Base-by-base conservation (phyloP, 2,113 vertebrate genomes). In the Scomber scombrus region DNA sequence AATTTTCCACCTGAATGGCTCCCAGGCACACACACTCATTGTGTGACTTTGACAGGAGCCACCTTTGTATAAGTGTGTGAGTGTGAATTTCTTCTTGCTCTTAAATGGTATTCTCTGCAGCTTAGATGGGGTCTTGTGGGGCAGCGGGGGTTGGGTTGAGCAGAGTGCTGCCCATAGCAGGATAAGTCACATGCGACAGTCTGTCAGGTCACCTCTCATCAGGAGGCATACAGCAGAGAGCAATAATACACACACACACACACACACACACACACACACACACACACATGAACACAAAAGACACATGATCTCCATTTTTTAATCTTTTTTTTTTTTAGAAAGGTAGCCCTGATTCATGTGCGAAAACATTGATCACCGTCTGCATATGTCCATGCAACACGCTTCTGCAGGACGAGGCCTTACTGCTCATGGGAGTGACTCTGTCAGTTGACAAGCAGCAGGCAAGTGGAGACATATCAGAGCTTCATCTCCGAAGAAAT, bases 1-100 rank as follows among this genome's bases (percentile, higher is more conserved):
- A 88, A 93, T 94, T 95, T 93, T 94, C 88, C 81, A 92, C 92
- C 85, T 86, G 85, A 90, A 83, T 85, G 89, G 71, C 75, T 86
- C 31, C 54, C 34, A 31, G 71, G 65, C 68, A 49, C 67, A 68
- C 69, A 71, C 56, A 19, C 66, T 79, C 81, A 92, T 89, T 90
- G 87, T 92, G 67, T 21, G 77, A 82, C 60, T 84, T 76, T 87
- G 80, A 65, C 78, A 60, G 82, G 65, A 80, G 66, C 65, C 71
- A 66, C 71, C 60, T 85, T 81, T 75, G 66, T 81, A 70, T 61
- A 45, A 51, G 55, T 52, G 86, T 77, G 58, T 78, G 73, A 71
- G 71, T 77, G 62, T 56, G 63, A 71, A 57, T 67, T 72, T 82
- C 9, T 34, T 34, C 68, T 85, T 46, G 55, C 61, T 80, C 46